These are phyloP conservation scores for Gymnobelideus leadbeateri DNA, from an alignment of 2,113 vertebrate species.

Conservation along the genomic window DNA sequence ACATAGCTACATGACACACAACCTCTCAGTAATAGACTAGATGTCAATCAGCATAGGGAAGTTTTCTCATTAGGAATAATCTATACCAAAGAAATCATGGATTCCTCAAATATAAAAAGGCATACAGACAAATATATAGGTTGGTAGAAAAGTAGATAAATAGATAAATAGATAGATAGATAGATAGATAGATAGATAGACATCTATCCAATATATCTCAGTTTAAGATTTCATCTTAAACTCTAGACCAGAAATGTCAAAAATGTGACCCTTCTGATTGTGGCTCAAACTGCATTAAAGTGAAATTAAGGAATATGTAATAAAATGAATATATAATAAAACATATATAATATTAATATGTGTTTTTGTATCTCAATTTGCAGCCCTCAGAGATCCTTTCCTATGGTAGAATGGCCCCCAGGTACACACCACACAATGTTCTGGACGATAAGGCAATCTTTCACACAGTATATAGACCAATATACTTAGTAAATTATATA, in stretches of 20 bases:
- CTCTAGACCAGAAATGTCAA: neutral
- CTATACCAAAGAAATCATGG: neutral
- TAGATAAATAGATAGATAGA: no score
- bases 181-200: no score
- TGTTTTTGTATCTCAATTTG: neutral
- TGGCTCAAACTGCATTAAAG: neutral
- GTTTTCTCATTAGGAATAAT: neutral
- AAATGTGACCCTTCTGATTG: neutral
- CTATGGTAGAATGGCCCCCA: accelerated
- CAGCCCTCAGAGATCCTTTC: neutral
- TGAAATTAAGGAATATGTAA: neutral
- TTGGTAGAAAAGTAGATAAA: no score
- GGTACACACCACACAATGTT: neutral
- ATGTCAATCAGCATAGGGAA: neutral
- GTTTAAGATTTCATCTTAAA: neutral
- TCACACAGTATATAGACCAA: neutral
- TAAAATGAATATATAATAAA: neutral
- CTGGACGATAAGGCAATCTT: neutral
- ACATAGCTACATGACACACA: neutral
- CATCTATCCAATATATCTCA: neutral
- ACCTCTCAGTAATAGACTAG: neutral
- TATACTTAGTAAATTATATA: neutral
- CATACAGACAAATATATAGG: no score
- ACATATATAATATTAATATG: neutral
- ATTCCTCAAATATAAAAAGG: neutral